Evolutionary conservation across 1,140 invertebrate genomes (phyloP).

Genomic region (Microplitis mediator): DNA sequence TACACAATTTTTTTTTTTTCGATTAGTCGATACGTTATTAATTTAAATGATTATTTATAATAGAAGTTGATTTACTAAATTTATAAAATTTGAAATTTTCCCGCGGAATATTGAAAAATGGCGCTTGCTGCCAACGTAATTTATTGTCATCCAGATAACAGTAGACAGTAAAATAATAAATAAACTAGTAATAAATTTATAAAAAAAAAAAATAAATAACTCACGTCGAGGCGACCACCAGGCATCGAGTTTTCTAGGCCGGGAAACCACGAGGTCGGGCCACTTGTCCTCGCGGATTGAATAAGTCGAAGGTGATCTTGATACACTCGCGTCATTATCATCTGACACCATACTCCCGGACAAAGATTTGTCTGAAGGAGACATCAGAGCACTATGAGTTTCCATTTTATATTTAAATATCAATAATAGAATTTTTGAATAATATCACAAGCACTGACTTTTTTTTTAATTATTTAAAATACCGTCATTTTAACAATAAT

Average conservation of each 20-base stretch:
- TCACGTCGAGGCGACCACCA: slow-evolving; percentile 60
- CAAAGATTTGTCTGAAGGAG: slow-evolving; percentile 59
- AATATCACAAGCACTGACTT: not conserved
- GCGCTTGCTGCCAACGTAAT: too few species aligned
- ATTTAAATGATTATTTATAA: too few species aligned
- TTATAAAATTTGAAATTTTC: too few species aligned
- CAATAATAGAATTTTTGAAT: not conserved
- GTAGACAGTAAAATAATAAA: too few species aligned
- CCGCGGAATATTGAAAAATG: too few species aligned
- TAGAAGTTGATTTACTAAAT: too few species aligned
- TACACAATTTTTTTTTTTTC: too few species aligned
- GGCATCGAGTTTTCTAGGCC: slow-evolving; percentile 56
- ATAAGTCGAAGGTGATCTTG: slow-evolving; percentile 62
- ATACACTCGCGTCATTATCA: slow-evolving; percentile 60
- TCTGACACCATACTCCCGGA: slow-evolving; percentile 54
- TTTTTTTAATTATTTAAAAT: too few species aligned
- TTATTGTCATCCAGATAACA: too few species aligned
- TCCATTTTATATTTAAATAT: slow-evolving; percentile 53
- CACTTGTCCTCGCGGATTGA: slow-evolving; percentile 65
- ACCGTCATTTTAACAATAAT: too few species aligned
- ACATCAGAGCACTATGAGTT: slow-evolving; percentile 63
- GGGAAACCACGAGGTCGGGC: slow-evolving; percentile 63
- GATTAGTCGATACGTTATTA: too few species aligned
- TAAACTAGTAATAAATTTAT: not conserved
- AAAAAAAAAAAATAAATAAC: slow-evolving; percentile 37